Evolutionary conservation across 2,888 invertebrate species (phyloP), one percentile per base, ranked within the genome.

Genomic region (Tenodera sinensis): DNA sequence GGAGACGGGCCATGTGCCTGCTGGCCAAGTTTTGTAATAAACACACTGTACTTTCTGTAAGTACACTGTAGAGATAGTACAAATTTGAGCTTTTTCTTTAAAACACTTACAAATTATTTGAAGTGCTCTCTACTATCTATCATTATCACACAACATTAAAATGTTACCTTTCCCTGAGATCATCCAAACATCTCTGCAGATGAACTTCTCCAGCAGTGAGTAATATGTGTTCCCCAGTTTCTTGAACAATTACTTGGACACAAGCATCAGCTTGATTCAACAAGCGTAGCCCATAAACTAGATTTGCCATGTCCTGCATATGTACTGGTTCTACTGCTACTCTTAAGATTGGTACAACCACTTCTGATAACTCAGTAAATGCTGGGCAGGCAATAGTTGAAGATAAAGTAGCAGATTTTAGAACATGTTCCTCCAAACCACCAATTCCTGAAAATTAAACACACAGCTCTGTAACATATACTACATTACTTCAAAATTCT

Each of bases 161-260:
- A 71, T 20, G 0, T 91, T 89, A 94, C 94, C 94, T 93, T 91
- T 95, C 95, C 90, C 95, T 96, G 88, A 99, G 94, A 94, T 99
- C 99, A 92, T 98, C 97, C 8, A 99, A 94, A 93, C 99, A 99
- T 92, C 98, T 96, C 92, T 99, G 98, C 88, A 99, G 95, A 93
- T 99, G 99, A 2, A 99, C 97, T 94, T 99, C 99, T 0, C 99
- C 99, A 2, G 99, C 97, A 0, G 99, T 99, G 3, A 98, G 96
- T 54, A 99, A 94, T 1, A 99, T 98, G 92, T 98, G 97, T 92
- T 99, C 99, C 0, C 99, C 99, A 0, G 97, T 98, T 92, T 98
- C 98, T 93, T 99, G 98, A 27, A 99, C 95, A 0, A 97, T 94
- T 1, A 98, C 97, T 93, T 97, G 96, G 0, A 99, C 98, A 93